Evolutionary conservation across 2,797 vertebrate genomes (phyloP).

Genomic region (Iguana delicatissima): DNA sequence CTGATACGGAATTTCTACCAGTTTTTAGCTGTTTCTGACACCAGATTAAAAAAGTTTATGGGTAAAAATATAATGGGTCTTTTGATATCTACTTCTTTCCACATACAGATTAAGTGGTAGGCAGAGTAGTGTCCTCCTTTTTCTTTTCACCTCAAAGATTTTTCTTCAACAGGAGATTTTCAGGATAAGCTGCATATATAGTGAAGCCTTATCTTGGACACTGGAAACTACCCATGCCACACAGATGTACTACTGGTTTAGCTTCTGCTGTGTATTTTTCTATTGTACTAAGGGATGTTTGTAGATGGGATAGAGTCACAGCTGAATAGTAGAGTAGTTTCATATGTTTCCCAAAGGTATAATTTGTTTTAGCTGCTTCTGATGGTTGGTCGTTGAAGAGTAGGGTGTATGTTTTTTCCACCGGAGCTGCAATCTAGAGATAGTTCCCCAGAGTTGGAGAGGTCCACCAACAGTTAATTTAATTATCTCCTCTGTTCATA

Average conservation of each 20-base stretch:
- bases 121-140: too few relatives aligned
- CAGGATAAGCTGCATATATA: too few relatives aligned
- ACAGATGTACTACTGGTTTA: too few relatives aligned
- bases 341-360: not conserved
- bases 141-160: too few relatives aligned
- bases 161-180: too few relatives aligned
- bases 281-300: not conserved
- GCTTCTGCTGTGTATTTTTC: not conserved
- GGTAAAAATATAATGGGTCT: too few relatives aligned
- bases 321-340: slow-evolving; percentile 4
- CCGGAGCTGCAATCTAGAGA: slow-evolving; percentile 12
- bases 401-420: not conserved
- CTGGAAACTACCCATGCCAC: not conserved
- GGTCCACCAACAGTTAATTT: slow-evolving; percentile 43
- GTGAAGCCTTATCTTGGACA: not conserved
- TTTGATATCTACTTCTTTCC: too few relatives aligned
- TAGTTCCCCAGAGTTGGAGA: slow-evolving; percentile 36
- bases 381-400: slow-evolving; percentile 14
- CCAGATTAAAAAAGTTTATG: too few relatives aligned
- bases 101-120: too few relatives aligned
- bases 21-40: too few relatives aligned
- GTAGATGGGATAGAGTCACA: not conserved
- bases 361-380: slow-evolving; percentile 11
- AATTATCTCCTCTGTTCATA: slow-evolving; percentile 32
- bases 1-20: too few relatives aligned